Percentiles rank a stretch among this genome's conserved stretches.
phyloP scores from a whole-genome alignment of 2,888 invertebrate genomes.

The Hyles lineata region DNA sequence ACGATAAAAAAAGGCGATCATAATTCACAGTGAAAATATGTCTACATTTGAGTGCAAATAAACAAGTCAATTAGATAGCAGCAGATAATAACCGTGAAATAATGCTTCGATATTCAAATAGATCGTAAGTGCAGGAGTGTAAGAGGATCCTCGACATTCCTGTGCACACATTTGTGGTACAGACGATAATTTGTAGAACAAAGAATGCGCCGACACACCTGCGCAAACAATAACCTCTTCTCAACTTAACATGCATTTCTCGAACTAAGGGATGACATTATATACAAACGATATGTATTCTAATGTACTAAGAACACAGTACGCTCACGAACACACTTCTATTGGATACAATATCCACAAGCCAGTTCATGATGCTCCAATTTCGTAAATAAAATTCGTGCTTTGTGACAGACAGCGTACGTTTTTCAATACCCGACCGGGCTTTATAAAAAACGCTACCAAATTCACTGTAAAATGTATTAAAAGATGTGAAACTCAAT shows the following conservation, averaged over 20 bases:
- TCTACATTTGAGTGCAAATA: not conserved
- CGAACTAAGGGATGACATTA: slow-evolving; percentile 49
- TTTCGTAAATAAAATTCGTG: slow-evolving; percentile 27
- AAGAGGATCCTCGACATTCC: slow-evolving; percentile 44
- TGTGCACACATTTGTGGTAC: slow-evolving; percentile 48
- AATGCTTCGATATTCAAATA: slow-evolving; percentile 18
- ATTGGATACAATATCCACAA: not conserved
- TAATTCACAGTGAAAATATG: slow-evolving; percentile 28
- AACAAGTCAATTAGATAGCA: not conserved
- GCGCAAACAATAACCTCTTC: slow-evolving; percentile 75
- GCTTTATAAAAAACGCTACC: slow-evolving; percentile 43
- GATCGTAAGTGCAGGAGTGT: slow-evolving; percentile 14
- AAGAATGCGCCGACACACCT: slow-evolving; percentile 75
- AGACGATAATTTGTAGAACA: slow-evolving; percentile 80
- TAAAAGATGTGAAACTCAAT: slow-evolving; percentile 55
- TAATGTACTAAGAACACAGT: slow-evolving; percentile 6
- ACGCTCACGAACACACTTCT: slow-evolving; percentile 9
- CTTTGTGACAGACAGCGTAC: slow-evolving; percentile 27
- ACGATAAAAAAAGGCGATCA: slow-evolving; percentile 27
- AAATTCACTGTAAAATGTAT: slow-evolving; percentile 47
- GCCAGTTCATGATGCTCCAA: slow-evolving; percentile 9
- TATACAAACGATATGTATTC: slow-evolving; percentile 26
- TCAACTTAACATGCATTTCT: slow-evolving; percentile 64
- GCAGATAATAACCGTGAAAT: slow-evolving; percentile 11
- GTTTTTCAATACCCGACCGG: slow-evolving; percentile 39